A percentile compares a stretch with the other conserved stretches of the same genome.
phyloP scores from a whole-genome alignment of 2,797 vertebrate species.

The Hirundo rustica region DNA sequence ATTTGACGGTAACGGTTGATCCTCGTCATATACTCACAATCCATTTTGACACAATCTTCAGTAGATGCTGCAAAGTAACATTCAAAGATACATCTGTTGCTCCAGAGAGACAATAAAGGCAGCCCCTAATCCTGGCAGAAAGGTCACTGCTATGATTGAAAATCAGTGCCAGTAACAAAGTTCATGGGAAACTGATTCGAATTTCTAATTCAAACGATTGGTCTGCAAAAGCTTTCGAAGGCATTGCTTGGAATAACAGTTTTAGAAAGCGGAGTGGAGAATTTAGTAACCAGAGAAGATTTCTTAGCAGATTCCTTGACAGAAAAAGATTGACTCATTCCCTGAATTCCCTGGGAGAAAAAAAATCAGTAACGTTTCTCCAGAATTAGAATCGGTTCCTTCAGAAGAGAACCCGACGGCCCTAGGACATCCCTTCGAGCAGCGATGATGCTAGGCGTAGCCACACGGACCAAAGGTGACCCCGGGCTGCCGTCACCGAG shows the following conservation, averaged over 20 bases:
- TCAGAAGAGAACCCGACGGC: no score
- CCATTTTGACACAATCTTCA: constrained; percentile 13
- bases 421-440: neutral
- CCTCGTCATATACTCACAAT: neutral
- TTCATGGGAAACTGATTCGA: neutral
- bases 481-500: neutral
- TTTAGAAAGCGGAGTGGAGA: neutral
- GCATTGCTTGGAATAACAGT: neutral
- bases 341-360: neutral
- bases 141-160: neutral
- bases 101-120: neutral
- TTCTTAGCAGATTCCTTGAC: neutral
- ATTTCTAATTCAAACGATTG: neutral
- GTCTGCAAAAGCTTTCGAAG: neutral
- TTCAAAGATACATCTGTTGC: neutral
- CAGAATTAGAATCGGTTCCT: neutral
- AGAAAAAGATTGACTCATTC: neutral
- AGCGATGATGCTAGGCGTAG: neutral
- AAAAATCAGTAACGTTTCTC: neutral
- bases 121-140: neutral
- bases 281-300: neutral
- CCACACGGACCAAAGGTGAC: neutral
- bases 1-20: constrained; percentile 61
- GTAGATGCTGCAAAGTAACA: neutral
- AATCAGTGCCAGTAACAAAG: neutral